A percentile compares a stretch with the other conserved stretches of the same genome.
Conservation (phyloP, 2,888 invertebrate genomes). For the Muschampia plurimacula region DNA sequence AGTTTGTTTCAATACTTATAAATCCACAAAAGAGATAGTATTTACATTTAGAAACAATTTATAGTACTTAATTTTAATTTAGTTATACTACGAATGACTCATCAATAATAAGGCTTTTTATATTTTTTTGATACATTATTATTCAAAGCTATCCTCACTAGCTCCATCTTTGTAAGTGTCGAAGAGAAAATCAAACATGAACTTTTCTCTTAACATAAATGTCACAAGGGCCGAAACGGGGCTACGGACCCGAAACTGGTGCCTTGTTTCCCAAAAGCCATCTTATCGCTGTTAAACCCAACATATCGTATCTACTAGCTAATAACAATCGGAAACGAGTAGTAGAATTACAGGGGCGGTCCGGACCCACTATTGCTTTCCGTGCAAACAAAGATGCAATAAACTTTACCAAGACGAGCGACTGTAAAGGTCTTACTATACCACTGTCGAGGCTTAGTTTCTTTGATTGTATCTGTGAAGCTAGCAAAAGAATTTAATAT, state of each 20-base stretch:
- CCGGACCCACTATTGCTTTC: constrained; percentile 67
- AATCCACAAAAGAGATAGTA: too few relatives aligned
- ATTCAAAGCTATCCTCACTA: too few relatives aligned
- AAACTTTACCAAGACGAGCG: constrained; percentile 69
- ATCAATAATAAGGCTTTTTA: too few relatives aligned
- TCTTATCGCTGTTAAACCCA: constrained; percentile 17
- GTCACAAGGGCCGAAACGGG: background rate
- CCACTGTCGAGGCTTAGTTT: background rate
- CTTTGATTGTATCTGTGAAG: background rate
- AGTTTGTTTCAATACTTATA: too few relatives aligned
- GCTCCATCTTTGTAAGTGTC: too few relatives aligned
- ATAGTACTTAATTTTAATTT: too few relatives aligned
- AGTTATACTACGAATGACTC: too few relatives aligned
- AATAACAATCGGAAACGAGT: constrained; percentile 77
- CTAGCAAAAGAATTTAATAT: background rate
- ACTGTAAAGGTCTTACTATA: constrained; percentile 48
- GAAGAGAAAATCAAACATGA: background rate
- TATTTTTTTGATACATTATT: too few relatives aligned
- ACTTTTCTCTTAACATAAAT: background rate
- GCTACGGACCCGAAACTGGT: constrained; percentile 9
- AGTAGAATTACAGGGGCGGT: constrained; percentile 65
- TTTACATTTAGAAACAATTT: too few relatives aligned
- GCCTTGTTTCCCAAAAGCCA: constrained; percentile 19
- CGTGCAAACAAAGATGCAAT: constrained; percentile 80
- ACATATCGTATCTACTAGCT: constrained; percentile 53